Base-by-base conservation (phyloP, 1,140 invertebrate genomes). In the Sitobion miscanthi region DNA sequence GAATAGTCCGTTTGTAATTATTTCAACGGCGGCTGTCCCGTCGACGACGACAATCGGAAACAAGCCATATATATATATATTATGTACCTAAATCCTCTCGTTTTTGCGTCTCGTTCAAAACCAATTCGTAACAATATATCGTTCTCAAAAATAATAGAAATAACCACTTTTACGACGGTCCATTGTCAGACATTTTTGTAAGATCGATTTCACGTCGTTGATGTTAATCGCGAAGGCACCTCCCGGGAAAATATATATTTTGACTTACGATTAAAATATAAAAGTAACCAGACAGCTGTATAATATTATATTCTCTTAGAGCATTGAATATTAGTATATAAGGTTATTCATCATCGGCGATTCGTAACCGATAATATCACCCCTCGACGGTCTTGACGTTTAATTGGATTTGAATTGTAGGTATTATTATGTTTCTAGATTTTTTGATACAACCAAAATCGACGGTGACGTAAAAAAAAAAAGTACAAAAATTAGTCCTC, bases 81-180 rank as follows among this genome's bases (percentile, higher is more conserved):
- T 49, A 4, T 77, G 23, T 23, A 83, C 21, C 20, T 38, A 35
- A 42, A 23, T 86, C 4, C 45, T 47, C 14, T 45, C 45, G 25
- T 25, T 38, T n/a, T 7, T 35, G n/a, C 7, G 45, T 88, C 30
- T 89, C 45, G 7, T 89, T 54, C 21, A 1, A 54, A 54, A 89
- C 25, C 87, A 89, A 89, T 38, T 49, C 2, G 35, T 88, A 47
- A 52, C 38, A 52, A 88, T 52, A 20, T 17, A 54, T 35, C 49
- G 17, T 88, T 47, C 5, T 88, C 17, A 2, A 88, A 88, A 52
- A 88, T 88, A 88, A 54, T 89, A 35, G 49, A 54, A 89, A 89
- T 52, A 54, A 23, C 49, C 30, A 54, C 1, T 38, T 54, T 89
- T 11, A 54, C 49, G 21, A 54, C 3, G 20, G 49, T 89, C 49